Evolutionary conservation across 1,140 invertebrate genomes (phyloP), one percentile per base, ranked within the genome.

Genomic region (Trachymyrmex cornetzi): DNA sequence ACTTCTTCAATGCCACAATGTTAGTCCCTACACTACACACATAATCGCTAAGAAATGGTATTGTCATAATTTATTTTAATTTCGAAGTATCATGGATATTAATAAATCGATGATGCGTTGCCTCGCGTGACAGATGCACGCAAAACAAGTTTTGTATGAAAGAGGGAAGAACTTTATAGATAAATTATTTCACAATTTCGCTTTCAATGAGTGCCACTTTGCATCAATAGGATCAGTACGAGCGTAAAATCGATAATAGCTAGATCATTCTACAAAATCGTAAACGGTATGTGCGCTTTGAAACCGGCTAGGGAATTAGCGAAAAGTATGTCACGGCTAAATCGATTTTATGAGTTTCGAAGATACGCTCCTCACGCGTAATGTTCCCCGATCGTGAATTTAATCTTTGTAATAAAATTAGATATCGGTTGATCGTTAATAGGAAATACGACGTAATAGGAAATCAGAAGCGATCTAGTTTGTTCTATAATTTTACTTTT

Each of bases 271-370:
- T 59, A 30, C 38, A 74, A 74, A 80, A 80, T 80, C 27, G 63
- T 34, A 53, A 80, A 80, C 44, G 63, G 44, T 27, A 34, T 22
- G 19, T 48, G 34, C 38, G 67, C 80, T 59, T 82, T 34, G 66
- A 22, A 81, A 57, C 53, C 24, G 53, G 19, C 34, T 69, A 34
- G 19, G 24, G 67, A 82, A 82, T 59, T 59, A 38, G 44, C 27
- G 6, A n/a, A 50, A 90, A 90, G 59, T 82, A 72, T 90, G 89
- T 90, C 89, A 90, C 53, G 89, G 89, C 79, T 86, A 88, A 79
- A 85, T 55, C 61, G 63, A 82, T 86, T 88, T 90, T 80, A 90
- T 57, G 89, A 90, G 64, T 67, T 72, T 63, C 66, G 85, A 71
- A 80, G 67, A 84, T 38, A 74, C 16, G 67, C 55, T 59, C 67